phyloP scores from a whole-genome alignment of 2,797 vertebrate species.

The Artibeus jamaicensis region DNA sequence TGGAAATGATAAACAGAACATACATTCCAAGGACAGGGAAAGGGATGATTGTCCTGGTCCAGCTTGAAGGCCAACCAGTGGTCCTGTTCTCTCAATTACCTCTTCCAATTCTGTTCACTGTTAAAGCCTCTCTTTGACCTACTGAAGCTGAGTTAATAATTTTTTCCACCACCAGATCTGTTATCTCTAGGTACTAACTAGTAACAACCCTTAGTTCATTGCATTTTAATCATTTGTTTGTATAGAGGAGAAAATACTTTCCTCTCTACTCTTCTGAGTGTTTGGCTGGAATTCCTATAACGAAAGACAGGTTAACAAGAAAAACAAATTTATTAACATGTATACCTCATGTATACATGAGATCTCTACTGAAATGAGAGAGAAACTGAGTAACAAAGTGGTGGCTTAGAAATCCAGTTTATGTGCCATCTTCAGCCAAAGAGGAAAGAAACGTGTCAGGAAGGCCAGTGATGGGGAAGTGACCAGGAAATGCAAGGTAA shows the following conservation, averaged over 20 bases:
- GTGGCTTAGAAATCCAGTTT: background rate
- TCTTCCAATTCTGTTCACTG: background rate
- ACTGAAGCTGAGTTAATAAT: background rate
- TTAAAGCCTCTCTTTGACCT: background rate
- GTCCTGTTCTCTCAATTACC: background rate
- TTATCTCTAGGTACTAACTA: background rate
- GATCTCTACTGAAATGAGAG: background rate
- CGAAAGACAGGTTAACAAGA: background rate
- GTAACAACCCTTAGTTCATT: background rate
- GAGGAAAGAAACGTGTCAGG: background rate
- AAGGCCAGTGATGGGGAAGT: background rate
- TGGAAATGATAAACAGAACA: background rate
- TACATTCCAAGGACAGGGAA: background rate
- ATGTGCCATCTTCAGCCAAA: background rate
- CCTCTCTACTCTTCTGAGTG: background rate
- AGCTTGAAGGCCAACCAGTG: background rate
- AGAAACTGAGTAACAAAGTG: background rate
- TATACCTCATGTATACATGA: background rate
- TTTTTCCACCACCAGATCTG: background rate
- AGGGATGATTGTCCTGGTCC: background rate
- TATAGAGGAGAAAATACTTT: background rate
- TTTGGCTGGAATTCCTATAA: background rate
- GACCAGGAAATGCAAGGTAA: background rate
- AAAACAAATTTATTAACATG: background rate
- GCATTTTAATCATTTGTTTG: background rate